Evolutionary conservation across 2,888 invertebrate genomes (phyloP), one percentile per base, ranked within the genome.

Genomic region (Tillus elongatus): DNA sequence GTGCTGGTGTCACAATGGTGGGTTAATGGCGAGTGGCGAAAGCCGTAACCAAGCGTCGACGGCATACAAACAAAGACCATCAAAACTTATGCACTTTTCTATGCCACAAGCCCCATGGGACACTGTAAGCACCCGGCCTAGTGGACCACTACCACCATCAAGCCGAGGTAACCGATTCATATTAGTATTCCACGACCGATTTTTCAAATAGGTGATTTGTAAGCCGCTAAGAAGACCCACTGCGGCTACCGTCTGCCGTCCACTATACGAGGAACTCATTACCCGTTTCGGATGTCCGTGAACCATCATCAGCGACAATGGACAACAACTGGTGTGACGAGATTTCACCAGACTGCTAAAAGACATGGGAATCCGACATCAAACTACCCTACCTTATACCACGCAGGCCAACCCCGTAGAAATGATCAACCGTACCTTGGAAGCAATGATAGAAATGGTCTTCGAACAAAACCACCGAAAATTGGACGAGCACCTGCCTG

Each of bases 331-430:
- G 27, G 33, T 32, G 1, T 44, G 44, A 28, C 29, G 15, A 1
- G 37, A 36, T 2, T 37, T 51, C 3, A 28, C 28, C 2, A 13
- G 34, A 2, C 26, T 49, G 2, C 33, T 42, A 2, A 32, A n/a
- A n/a, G n/a, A n/a, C n/a, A n/a, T n/a, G n/a, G n/a, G n/a, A n/a
- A n/a, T n/a, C n/a, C n/a, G n/a, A 13, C 13, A 26, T 32, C 36
- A 10, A 3, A 40, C 30, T 8, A 49, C 35, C 14, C 34, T 43
- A 2, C 39, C 33, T 1, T 47, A 52, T 19, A 47, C 51, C 37
- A 43, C 53, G 1, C 51, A 54, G 26, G 46, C 45, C 0, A 53
- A 52, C 36, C 53, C 51, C 0, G 43, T 44, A 0, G 53, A 55
- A 35, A 32, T 46, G 6, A 43, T 45, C 2, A 53, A 53, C 16